A percentile compares a stretch with the other conserved stretches of the same genome.
Evolutionary conservation across 1,140 invertebrate species (phyloP).

Genomic region (Eriosoma lanigerum): DNA sequence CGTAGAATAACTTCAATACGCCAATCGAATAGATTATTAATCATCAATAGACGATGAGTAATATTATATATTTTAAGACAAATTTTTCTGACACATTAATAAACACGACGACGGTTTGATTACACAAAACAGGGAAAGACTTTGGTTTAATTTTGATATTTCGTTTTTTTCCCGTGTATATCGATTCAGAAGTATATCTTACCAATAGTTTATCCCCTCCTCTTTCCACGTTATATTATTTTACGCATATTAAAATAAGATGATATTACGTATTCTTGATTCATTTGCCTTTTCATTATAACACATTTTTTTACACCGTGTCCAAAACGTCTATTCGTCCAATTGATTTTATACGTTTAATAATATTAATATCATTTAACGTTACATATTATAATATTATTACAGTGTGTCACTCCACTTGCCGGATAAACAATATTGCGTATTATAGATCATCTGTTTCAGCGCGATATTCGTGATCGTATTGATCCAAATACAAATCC

Average conservation of each 20-base stretch:
- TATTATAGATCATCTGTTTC: slow-evolving; percentile 19
- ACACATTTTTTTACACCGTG: slow-evolving; percentile 11
- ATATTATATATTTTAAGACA: too few species aligned
- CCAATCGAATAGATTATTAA: too few species aligned
- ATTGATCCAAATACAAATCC: slow-evolving; percentile 28
- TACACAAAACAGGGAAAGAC: too few species aligned
- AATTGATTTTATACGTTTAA: slow-evolving; percentile 22
- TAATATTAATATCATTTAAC: too few species aligned
- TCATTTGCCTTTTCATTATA: not conserved
- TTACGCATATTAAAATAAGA: not conserved
- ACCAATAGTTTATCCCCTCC: not conserved
- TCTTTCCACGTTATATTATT: not conserved
- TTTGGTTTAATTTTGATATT: too few species aligned
- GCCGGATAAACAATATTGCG: slow-evolving; percentile 21
- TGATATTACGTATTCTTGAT: not conserved
- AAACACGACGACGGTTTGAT: too few species aligned
- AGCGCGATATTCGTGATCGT: slow-evolving; percentile 23
- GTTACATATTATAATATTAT: too few species aligned
- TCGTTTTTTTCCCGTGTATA: not conserved
- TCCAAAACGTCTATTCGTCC: slow-evolving; percentile 41
- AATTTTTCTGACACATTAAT: too few species aligned
- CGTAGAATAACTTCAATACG: too few species aligned
- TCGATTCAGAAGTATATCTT: not conserved
- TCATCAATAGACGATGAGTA: too few species aligned
- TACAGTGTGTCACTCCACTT: slow-evolving; percentile 25